phyloP scores from a whole-genome alignment of 2,113 vertebrate species.

The Stegostoma tigrinum region DNA sequence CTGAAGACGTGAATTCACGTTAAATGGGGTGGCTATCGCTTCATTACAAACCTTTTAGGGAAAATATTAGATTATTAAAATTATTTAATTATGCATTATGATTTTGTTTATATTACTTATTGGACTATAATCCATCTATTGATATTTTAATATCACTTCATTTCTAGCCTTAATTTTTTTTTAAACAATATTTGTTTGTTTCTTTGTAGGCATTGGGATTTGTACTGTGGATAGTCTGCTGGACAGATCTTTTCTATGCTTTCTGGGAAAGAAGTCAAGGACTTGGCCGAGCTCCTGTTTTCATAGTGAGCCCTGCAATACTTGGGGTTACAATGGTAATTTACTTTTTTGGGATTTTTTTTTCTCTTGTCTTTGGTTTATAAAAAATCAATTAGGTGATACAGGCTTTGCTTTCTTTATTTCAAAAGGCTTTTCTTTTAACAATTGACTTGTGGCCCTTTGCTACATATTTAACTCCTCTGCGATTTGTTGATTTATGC shows the following conservation, averaged over 20 bases:
- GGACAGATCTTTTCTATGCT: conserved; percentile 94
- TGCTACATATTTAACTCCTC: not conserved
- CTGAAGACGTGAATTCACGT: not conserved
- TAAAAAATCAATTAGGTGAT: not conserved
- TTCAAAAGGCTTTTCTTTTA: not conserved
- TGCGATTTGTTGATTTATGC: not conserved
- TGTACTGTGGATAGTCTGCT: conserved; percentile 88
- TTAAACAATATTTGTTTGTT: not conserved
- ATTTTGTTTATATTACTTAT: not conserved
- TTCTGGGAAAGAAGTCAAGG: conserved; percentile 83
- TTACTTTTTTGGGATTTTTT: conserved; percentile 38
- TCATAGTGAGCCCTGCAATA: conserved; percentile 77
- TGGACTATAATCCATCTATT: not conserved
- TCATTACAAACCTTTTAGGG: not conserved
- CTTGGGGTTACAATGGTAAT: conserved; percentile 92
- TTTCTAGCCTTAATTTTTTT: not conserved
- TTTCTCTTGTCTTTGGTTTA: not conserved
- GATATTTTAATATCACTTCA: not conserved
- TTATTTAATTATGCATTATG: not conserved
- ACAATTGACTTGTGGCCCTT: not conserved
- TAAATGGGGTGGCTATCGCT: not conserved
- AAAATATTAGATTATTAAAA: not conserved
- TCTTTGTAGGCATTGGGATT: conserved; percentile 72
- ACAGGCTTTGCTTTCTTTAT: not conserved
- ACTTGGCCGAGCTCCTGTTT: conserved; percentile 56